phyloP scores from a whole-genome alignment of 2,888 invertebrate species.

The Zygaena filipendulae region DNA sequence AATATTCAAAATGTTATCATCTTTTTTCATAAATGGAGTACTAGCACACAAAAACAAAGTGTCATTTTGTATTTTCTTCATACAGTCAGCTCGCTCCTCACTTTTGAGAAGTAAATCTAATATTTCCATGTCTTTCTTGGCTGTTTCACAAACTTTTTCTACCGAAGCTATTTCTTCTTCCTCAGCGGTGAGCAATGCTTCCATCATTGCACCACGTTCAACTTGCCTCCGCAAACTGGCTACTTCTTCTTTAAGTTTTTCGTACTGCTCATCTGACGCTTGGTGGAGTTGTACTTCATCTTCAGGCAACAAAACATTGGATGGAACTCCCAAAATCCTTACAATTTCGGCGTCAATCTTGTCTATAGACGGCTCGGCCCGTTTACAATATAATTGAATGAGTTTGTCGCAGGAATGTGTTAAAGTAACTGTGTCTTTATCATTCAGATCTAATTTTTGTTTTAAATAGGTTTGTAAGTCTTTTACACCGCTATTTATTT shows the following conservation, averaged over 20 bases:
- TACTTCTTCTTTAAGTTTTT: constrained; percentile 43
- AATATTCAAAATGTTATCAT: too few relatives aligned
- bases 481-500: constrained; percentile 44
- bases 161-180: constrained; percentile 42
- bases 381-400: constrained; percentile 41
- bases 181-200: constrained; percentile 42
- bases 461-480: constrained; percentile 47
- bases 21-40: constrained; percentile 31
- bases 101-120: constrained; percentile 38
- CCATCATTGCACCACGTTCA: constrained; percentile 50
- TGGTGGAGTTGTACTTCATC: constrained; percentile 48
- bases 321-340: constrained; percentile 38
- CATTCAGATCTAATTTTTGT: constrained; percentile 41
- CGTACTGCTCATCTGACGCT: constrained; percentile 39
- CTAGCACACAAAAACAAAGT: constrained; percentile 40
- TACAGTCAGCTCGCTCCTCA: constrained; percentile 23
- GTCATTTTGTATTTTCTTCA: constrained; percentile 32
- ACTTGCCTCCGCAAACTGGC: constrained; percentile 34
- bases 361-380: constrained; percentile 40
- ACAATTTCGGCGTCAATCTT: constrained; percentile 49
- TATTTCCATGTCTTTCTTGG: constrained; percentile 49
- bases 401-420: constrained; percentile 47
- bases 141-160: constrained; percentile 45
- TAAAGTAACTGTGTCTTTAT: constrained; percentile 43
- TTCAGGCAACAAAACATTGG: constrained; percentile 45